Evolutionary conservation across 2,113 vertebrate species (phyloP).

Genomic region (Columbina picui): DNA sequence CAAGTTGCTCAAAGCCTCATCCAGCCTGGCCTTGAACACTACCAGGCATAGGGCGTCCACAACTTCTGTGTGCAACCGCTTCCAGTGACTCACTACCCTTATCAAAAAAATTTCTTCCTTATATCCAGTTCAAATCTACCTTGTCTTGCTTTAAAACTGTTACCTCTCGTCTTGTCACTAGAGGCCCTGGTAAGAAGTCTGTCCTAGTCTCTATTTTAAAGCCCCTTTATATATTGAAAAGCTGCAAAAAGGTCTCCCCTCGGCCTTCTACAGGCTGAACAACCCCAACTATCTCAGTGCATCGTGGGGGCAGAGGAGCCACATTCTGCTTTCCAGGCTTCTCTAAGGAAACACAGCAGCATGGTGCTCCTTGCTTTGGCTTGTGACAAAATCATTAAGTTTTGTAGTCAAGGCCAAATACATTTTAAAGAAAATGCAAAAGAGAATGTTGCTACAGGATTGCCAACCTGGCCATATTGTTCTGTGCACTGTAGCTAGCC

Average conservation of each 20-base stretch:
- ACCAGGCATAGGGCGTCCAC: background rate
- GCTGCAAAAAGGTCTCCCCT: rapidly evolving
- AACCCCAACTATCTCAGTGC: background rate
- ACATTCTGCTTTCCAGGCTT: background rate
- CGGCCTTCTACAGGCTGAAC: background rate
- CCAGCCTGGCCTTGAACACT: background rate
- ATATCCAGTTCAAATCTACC: background rate
- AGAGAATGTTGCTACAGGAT: background rate
- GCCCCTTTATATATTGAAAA: background rate
- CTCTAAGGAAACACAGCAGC: background rate
- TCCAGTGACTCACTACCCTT: background rate
- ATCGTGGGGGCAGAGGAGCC: background rate
- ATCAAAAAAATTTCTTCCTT: background rate
- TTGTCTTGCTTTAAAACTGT: background rate
- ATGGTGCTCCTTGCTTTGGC: background rate
- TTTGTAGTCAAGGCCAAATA: background rate
- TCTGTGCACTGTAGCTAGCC: background rate
- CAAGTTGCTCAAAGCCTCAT: background rate
- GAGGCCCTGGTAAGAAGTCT: background rate
- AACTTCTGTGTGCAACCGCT: rapidly evolving
- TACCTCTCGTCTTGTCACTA: background rate
- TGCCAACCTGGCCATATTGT: background rate
- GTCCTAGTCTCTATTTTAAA: background rate
- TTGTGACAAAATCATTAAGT: background rate
- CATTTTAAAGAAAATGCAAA: background rate